Evolutionary conservation across 2,113 vertebrate species (phyloP).

Genomic region (Microcebus griseorufus): DNA sequence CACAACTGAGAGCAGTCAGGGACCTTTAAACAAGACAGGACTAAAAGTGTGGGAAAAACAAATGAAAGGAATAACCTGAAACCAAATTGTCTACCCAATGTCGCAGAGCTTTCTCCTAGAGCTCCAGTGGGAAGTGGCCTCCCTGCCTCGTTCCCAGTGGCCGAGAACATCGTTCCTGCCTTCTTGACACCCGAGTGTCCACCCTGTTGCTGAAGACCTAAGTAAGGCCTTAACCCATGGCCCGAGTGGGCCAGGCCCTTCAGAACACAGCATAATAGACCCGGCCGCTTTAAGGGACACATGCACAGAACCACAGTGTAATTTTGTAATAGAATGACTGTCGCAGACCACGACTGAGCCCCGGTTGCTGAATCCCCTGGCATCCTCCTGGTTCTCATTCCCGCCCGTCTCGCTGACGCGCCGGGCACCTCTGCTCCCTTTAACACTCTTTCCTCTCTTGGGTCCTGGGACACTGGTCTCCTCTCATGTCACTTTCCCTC

Average conservation of each 20-base stretch:
- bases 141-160: too few species aligned
- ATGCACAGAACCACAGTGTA: accelerated
- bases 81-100: not conserved
- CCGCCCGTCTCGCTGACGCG: not conserved
- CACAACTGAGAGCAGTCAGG: not conserved
- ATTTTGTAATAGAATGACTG: not conserved
- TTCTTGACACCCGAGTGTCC: not conserved
- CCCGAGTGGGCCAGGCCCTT: not conserved
- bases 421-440: not conserved
- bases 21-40: not conserved
- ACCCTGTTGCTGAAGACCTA: not conserved
- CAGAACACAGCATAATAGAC: not conserved
- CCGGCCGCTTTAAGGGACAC: not conserved
- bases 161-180: not conserved
- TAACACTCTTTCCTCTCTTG: not conserved
- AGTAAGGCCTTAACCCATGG: not conserved
- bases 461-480: not conserved
- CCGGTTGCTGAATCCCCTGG: not conserved
- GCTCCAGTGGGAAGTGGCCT: too few species aligned
- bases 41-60: not conserved
- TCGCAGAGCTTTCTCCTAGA: not conserved
- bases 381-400: not conserved
- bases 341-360: not conserved
- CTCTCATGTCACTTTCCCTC: not conserved
- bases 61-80: not conserved